Conservation (phyloP, 1,140 invertebrate species). For the Drosophila bocki region DNA sequence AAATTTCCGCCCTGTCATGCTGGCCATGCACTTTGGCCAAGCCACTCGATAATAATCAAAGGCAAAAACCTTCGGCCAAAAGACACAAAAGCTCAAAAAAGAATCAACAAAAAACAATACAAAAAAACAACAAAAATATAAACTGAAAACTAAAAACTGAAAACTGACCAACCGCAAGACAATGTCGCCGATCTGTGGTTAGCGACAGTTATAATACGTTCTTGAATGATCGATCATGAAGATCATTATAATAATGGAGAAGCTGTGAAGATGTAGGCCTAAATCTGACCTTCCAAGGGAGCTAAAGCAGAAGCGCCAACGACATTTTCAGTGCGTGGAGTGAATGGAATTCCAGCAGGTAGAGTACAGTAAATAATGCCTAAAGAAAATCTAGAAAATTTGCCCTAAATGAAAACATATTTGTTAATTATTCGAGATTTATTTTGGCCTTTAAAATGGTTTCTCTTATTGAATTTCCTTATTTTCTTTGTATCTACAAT, state of each 20-base stretch:
- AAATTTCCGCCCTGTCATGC: conserved; percentile 50
- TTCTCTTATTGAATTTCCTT: neutral
- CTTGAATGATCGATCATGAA: conserved; percentile 52
- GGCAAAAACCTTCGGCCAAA: conserved; percentile 43
- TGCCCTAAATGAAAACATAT: neutral
- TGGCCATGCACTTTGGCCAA: conserved; percentile 62
- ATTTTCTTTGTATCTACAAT: neutral
- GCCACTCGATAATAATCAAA: conserved; percentile 39
- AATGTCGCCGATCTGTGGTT: conserved; percentile 43
- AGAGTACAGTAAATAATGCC: conserved; percentile 12
- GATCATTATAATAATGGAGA: conserved; percentile 10
- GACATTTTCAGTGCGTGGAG: conserved; percentile 29
- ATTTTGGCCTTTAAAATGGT: neutral
- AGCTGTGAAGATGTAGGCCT: conserved; percentile 40
- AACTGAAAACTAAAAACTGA: conserved; percentile 18
- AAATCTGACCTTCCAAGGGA: conserved; percentile 35
- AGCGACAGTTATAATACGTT: conserved; percentile 45
- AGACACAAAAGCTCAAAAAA: conserved; percentile 27
- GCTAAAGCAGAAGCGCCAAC: conserved; percentile 3
- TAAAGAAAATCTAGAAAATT: neutral
- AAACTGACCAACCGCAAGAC: conserved; percentile 51
- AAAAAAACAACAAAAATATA: conserved; percentile 3
- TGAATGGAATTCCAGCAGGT: conserved; percentile 26
- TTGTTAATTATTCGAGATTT: neutral
- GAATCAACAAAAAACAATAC: neutral